These are phyloP conservation scores for Aphidius colemani DNA, from an alignment of 2,888 invertebrate species.

Conservation along the genomic window DNA sequence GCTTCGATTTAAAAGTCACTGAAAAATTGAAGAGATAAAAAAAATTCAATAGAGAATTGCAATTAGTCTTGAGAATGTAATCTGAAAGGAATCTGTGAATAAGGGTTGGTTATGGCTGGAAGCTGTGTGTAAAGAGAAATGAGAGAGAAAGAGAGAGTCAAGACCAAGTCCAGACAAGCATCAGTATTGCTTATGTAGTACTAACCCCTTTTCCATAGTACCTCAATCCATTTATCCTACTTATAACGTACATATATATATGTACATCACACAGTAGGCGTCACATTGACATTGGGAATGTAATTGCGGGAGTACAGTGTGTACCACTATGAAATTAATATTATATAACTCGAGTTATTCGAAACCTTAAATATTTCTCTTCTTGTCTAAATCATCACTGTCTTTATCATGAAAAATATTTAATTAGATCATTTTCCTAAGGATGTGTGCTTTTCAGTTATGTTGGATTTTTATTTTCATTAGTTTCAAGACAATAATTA, in stretches of 20 bases:
- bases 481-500: too few relatives aligned
- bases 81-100: constrained; percentile 9
- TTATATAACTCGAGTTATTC: constrained; percentile 13
- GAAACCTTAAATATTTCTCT: not conserved
- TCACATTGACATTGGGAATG: constrained; percentile 20
- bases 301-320: constrained; percentile 23
- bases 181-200: not conserved
- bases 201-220: not conserved
- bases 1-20: too few relatives aligned
- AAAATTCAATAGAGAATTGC: not conserved
- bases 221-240: not conserved
- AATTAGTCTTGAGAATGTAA: constrained; percentile 16
- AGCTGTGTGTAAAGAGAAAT: too few relatives aligned
- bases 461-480: too few relatives aligned
- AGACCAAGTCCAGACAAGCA: not conserved
- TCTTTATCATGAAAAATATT: too few relatives aligned
- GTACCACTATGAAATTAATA: constrained; percentile 24
- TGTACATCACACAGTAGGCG: not conserved
- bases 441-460: too few relatives aligned
- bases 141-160: too few relatives aligned
- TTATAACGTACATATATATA: constrained; percentile 1
- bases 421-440: too few relatives aligned
- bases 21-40: too few relatives aligned
- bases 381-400: too few relatives aligned
- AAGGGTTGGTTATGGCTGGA: too few relatives aligned